phyloP scores from a whole-genome alignment of 2,888 invertebrate species.

The Habrosyne pyritoides region DNA sequence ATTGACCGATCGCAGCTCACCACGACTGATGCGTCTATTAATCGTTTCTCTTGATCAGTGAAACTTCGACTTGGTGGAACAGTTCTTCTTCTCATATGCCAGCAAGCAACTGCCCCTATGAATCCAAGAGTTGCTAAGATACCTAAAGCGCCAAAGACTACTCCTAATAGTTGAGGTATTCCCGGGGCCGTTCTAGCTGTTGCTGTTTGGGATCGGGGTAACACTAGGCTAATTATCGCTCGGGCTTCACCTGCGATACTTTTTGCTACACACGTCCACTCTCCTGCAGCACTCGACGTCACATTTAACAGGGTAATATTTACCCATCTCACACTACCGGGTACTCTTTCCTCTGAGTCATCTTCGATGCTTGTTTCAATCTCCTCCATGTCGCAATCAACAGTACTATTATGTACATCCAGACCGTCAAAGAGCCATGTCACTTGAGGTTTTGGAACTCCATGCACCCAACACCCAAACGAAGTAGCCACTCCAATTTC shows the following conservation, averaged over 20 bases:
- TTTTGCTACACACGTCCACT: conserved; percentile 91
- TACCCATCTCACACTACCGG: conserved; percentile 86
- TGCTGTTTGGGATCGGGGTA: conserved; percentile 86
- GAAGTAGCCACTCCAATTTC: conserved; percentile 93
- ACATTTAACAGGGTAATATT: conserved; percentile 93
- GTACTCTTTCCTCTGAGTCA: conserved; percentile 71
- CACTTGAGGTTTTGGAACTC: conserved; percentile 92
- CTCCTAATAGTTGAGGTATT: conserved; percentile 88
- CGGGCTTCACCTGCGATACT: conserved; percentile 86
- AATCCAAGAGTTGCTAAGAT: conserved; percentile 87
- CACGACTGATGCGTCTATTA: conserved; percentile 89
- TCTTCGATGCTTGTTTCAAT: conserved; percentile 70
- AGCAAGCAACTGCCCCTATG: conserved; percentile 76
- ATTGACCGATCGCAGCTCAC: conserved; percentile 87
- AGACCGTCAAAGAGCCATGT: conserved; percentile 92
- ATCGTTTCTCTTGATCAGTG: conserved; percentile 93
- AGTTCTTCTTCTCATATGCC: conserved; percentile 89
- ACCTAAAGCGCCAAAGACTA: conserved; percentile 89
- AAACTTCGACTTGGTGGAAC: conserved; percentile 88
- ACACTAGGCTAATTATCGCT: conserved; percentile 83
- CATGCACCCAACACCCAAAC: conserved; percentile 91
- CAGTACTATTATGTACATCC: conserved; percentile 71
- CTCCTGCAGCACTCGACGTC: conserved; percentile 92
- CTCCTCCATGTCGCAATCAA: conserved; percentile 78
- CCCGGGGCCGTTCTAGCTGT: conserved; percentile 90